Percentiles rank a stretch among this genome's conserved stretches.
These are phyloP conservation scores for Bombyx mandarina DNA, from an alignment of 1,140 invertebrate genomes.

Conservation along the genomic window DNA sequence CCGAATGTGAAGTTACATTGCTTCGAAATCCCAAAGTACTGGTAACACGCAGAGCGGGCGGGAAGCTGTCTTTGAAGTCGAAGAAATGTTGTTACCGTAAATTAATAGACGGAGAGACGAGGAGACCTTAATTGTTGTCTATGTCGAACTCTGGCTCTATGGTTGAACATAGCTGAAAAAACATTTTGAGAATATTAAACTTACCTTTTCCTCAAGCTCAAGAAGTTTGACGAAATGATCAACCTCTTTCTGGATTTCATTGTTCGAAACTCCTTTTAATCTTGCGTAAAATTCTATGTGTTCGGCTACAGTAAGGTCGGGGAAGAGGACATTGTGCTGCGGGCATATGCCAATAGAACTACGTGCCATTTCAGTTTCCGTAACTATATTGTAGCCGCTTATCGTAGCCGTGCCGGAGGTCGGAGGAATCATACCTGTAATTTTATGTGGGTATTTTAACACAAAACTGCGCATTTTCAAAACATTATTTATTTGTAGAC, in stretches of 20 bases:
- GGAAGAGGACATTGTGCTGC: constrained; percentile 95
- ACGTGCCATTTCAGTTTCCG: constrained; percentile 73
- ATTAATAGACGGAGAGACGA: too few relatives aligned
- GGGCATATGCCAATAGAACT: constrained; percentile 89
- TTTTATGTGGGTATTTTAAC: background rate
- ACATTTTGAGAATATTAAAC: background rate
- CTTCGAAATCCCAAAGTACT: too few relatives aligned
- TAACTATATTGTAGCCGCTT: constrained; percentile 77
- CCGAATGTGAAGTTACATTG: too few relatives aligned
- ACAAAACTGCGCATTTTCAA: background rate
- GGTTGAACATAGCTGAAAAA: too few relatives aligned
- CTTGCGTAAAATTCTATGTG: constrained; percentile 91
- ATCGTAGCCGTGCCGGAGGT: constrained; percentile 77
- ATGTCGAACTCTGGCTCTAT: too few relatives aligned
- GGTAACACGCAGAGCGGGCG: too few relatives aligned
- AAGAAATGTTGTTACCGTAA: too few relatives aligned
- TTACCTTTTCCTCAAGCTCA: constrained; percentile 73
- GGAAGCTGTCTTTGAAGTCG: too few relatives aligned
- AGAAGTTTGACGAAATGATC: constrained; percentile 78
- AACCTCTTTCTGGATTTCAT: constrained; percentile 70
- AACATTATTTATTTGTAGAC: background rate
- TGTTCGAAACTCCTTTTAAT: constrained; percentile 79
- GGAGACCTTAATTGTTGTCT: too few relatives aligned
- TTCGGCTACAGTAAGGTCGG: constrained; percentile 90
- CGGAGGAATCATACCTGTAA: constrained; percentile 78